These are phyloP conservation scores for Edolisoma coerulescens DNA, from an alignment of 2,113 vertebrate genomes.

Conservation along the genomic window DNA sequence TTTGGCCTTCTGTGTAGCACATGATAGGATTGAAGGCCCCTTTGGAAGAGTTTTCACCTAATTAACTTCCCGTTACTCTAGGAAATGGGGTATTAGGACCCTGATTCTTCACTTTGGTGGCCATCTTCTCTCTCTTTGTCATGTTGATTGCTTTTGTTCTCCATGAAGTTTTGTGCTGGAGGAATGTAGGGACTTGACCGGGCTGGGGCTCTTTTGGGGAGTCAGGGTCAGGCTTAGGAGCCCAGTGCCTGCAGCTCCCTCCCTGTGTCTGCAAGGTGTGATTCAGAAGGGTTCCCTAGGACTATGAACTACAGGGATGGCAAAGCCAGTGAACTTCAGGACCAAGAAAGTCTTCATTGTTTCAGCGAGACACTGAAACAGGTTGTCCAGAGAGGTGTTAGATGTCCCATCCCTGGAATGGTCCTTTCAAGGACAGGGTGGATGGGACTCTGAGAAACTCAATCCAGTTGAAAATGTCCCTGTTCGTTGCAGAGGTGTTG, in stretches of 20 bases:
- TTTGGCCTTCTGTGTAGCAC: accelerated
- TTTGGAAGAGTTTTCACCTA: not conserved
- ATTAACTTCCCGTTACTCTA: not conserved
- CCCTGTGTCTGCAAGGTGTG: not conserved
- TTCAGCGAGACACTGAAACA: not conserved
- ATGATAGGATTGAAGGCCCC: not conserved
- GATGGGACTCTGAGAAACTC: not conserved
- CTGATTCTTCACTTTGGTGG: not conserved
- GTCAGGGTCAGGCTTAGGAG: not conserved
- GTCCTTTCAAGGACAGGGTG: not conserved
- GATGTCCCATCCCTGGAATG: not conserved
- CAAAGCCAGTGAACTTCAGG: not conserved
- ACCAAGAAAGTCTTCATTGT: not conserved
- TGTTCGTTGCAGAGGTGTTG: not conserved
- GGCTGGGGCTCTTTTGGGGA: not conserved
- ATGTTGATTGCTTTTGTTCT: not conserved
- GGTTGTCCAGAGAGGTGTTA: not conserved
- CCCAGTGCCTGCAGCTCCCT: not conserved
- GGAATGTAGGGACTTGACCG: not conserved
- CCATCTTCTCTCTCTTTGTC: not conserved
- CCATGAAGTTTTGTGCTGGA: not conserved
- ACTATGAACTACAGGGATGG: not conserved
- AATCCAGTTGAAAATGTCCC: not conserved
- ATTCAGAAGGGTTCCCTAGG: not conserved
- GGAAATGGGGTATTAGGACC: not conserved